Base-by-base conservation (phyloP, 2,113 vertebrate species). In the Perognathus longimembris region DNA sequence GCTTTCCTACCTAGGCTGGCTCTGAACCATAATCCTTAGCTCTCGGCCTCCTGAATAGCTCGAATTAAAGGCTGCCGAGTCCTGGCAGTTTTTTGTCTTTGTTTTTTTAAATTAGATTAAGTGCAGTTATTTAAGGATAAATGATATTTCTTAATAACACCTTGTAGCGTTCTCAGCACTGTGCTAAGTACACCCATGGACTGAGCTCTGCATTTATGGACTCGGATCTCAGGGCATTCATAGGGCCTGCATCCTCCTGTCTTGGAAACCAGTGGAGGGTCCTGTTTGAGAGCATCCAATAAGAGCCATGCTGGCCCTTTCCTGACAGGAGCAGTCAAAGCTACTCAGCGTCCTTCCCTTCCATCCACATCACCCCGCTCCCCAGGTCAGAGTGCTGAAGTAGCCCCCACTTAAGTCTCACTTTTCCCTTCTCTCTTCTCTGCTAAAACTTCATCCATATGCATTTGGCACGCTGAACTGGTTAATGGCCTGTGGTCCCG, bases 121-220 rank as follows among this genome's bases (percentile, higher is more conserved):
- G 10, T 15, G 12, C n/a, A 38, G 12, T 83, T 79, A 26, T 63
- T 83, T 80, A 80, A 93, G 89, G 88, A 57, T 61, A 77, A 54
- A 66, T 28, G n/a, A 12, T 86, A 24, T 32, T 81, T 15, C 54
- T 75, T 24, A 67, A 76, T 61, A n/a, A 54, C 17, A 54, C 20
- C 11, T 42, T 36, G 36, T 34, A 63, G 67, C 28, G 26, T 24
- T 88, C 70, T 54, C 79, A 54, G 17, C 15, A 54, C 50, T 15
- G 3, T 7, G 45, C 45, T 45, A 45, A 45, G 45, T 54, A 54
- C 12, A 54, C 17, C 12, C 50, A 54, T 54, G 15, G 50, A 54
- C 50, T n/a, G 61, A 79, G 40, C 70, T 20, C 67, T 34, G 12
- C 1, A 2, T 45, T 69, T 12, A 2, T 5, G 59, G 26, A 50